Base-by-base conservation (phyloP, 2,888 invertebrate species). In the Athetis lepigone region DNA sequence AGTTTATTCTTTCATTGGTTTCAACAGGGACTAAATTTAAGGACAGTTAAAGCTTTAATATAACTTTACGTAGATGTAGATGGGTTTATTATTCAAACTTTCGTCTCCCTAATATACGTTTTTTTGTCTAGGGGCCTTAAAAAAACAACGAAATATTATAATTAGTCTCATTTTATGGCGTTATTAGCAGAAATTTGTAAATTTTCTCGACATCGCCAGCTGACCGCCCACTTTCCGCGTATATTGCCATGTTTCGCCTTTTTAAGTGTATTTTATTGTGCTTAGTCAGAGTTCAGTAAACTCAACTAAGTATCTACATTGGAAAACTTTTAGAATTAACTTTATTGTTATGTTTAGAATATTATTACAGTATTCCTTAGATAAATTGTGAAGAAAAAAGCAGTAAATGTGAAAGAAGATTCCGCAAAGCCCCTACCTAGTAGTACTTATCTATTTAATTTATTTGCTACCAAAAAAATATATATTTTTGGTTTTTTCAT, bases 181-280 rank as follows among this genome's bases (percentile, higher is more conserved):
- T 83, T 88, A 85, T 90, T 89, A 88, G 85, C 86, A 81, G 85
- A 88, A 88, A 85, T 88, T 83, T 84, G 85, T 81, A 83, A 85
- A 85, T 87, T 89, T 86, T 87, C 85, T 80, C 57, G 47, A 55
- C 64, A 61, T 58, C 66, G 57, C 80, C 79, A 81, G 77, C 77
- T 75, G 82, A 71, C 86, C 92, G 89, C 90, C 92, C 85, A 89
- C 89, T 68, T 81, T 70, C 60, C 66, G 60, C 51, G 8, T 49
- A 62, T 69, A 60, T 72, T 70, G 72, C 63, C 80, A 65, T 51
- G 81, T 67, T 80, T 82, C 68, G 61, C 86, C 87, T 79, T 87
- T 85, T 86, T 67, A 57, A 85, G 87, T 65, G 46, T 71, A 76
- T 87, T 87, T 87, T 87, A 87, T 86, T 70, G 77, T 76, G 70